These are phyloP conservation scores for Styela plicata DNA, from an alignment of 23 tunicate species.

Conservation along the genomic window DNA sequence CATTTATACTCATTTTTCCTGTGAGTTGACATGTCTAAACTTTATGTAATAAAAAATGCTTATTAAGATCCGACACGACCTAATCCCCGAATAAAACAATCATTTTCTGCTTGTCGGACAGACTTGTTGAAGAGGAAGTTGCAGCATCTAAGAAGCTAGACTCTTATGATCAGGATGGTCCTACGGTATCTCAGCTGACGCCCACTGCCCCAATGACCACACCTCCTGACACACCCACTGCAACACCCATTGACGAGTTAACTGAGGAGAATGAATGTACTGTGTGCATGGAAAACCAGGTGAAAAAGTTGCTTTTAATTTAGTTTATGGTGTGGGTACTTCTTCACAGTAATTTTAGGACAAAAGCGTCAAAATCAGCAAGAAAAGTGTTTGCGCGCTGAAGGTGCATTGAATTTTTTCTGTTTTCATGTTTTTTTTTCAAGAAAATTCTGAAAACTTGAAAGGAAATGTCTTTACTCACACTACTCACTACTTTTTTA, in stretches of 20 bases:
- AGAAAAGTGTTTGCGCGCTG: neutral
- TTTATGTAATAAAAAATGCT: too few relatives aligned
- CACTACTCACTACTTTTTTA: too few relatives aligned
- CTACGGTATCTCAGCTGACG: neutral
- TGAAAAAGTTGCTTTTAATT: slow-evolving; percentile 6
- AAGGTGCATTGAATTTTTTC: neutral
- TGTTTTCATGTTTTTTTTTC: too few relatives aligned
- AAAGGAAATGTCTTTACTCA: neutral
- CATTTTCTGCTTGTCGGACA: too few relatives aligned
- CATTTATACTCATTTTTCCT: too few relatives aligned
- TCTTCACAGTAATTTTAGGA: neutral
- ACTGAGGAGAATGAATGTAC: slow-evolving; percentile 81
- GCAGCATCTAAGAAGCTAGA: slow-evolving; percentile 26
- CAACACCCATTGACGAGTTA: slow-evolving; percentile 17
- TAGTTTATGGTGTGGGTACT: neutral
- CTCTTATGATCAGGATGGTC: neutral
- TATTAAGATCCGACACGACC: too few relatives aligned
- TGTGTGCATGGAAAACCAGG: slow-evolving; percentile 73
- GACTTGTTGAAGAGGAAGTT: slow-evolving; percentile 18
- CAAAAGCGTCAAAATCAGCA: neutral
- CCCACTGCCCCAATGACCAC: neutral
- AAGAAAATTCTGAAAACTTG: too few relatives aligned
- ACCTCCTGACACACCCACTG: neutral
- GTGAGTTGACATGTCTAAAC: too few relatives aligned
- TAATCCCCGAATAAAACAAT: too few relatives aligned